A percentile compares a stretch with the other conserved stretches of the same genome.
Conservation (phyloP, 2,888 invertebrate genomes). For the Eristalinus aeneus region DNA sequence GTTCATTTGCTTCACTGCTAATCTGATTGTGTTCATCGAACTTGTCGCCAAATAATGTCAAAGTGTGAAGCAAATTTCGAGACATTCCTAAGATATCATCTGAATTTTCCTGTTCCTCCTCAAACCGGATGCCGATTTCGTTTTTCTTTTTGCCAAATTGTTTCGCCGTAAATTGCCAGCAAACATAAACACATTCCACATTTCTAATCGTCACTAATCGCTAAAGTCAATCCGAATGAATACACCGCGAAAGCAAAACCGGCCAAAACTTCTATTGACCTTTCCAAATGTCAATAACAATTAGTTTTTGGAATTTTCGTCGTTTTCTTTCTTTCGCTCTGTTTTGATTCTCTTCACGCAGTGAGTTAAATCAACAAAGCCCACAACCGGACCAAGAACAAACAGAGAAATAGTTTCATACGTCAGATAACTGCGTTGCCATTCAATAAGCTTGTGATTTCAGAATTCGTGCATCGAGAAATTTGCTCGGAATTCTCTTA, state of each 20-base stretch:
- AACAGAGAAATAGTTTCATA: neutral
- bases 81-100: neutral
- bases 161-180: neutral
- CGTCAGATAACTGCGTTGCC: neutral
- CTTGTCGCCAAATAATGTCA: neutral
- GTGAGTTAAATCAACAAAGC: conserved; percentile 16
- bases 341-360: neutral
- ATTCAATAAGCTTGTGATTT: neutral
- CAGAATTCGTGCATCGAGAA: neutral
- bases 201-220: conserved; percentile 32
- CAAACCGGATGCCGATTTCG: neutral
- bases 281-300: conserved; percentile 42
- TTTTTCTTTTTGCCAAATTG: neutral
- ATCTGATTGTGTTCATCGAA: neutral
- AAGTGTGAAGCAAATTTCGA: neutral
- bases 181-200: conserved; percentile 46
- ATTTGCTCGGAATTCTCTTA: neutral
- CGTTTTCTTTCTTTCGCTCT: conserved; percentile 6
- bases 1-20: neutral
- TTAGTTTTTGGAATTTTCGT: neutral
- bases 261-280: conserved; percentile 43
- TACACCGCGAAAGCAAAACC: conserved; percentile 4
- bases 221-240: neutral
- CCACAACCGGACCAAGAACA: neutral
- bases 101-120: neutral